Percentiles rank a stretch among this genome's conserved stretches.
phyloP scores from a whole-genome alignment of 2,113 vertebrate species.

The Ploceus nigricollis region DNA sequence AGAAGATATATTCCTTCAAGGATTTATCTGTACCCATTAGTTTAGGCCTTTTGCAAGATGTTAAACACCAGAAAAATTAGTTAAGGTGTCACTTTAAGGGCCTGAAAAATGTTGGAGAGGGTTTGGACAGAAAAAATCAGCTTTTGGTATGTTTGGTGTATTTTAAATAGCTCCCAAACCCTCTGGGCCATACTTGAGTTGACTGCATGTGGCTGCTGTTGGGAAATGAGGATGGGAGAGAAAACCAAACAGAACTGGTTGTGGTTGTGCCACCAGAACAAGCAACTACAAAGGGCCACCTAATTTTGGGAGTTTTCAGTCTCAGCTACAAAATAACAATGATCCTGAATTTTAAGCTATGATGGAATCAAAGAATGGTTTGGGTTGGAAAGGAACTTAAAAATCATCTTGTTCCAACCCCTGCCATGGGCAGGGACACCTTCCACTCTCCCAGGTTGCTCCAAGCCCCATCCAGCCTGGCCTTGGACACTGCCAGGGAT shows the following conservation, averaged over 20 bases:
- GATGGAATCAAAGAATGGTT: not conserved
- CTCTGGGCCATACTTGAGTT: not conserved
- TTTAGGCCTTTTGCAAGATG: not conserved
- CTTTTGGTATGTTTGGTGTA: not conserved
- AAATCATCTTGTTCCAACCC: rapidly evolving
- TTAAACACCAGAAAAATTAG: not conserved
- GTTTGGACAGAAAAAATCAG: not conserved
- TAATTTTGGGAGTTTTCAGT: not conserved
- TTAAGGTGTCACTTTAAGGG: not conserved
- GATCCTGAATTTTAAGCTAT: not conserved
- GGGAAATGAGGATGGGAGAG: not conserved
- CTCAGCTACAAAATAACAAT: not conserved
- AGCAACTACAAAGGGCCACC: not conserved
- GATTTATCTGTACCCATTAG: not conserved
- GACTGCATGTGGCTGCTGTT: not conserved
- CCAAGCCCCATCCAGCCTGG: not conserved
- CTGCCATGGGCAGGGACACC: not conserved
- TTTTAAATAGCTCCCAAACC: not conserved
- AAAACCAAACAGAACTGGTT: not conserved
- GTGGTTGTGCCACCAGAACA: not conserved
- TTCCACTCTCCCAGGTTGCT: rapidly evolving
- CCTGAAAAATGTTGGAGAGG: not conserved
- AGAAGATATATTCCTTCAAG: not conserved
- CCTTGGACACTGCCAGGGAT: not conserved
- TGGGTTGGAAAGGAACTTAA: not conserved